Evolutionary conservation across 1,140 invertebrate species (phyloP), one percentile per base, ranked within the genome.

Genomic region (Drosophila ficusphila): DNA sequence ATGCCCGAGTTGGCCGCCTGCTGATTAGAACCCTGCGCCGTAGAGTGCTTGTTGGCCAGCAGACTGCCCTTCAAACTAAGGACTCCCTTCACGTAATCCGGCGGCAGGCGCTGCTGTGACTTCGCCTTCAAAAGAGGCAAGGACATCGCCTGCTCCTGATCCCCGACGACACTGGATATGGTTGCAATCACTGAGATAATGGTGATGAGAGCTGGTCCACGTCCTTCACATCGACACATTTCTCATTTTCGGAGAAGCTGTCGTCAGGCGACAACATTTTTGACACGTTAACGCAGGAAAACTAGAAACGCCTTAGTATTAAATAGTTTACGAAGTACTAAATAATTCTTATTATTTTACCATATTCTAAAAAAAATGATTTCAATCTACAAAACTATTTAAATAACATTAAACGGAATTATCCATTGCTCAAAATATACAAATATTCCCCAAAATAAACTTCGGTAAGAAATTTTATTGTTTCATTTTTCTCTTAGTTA

Each of bases 51-150:
- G 34, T 52, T 81, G 39, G 52, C 4, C 25, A 78, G 33, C 21
- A 86, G 27, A 1, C 74, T 77, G 16, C 68, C 27, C 61, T 88
- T 88, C 2, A 88, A 46, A 4, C 44, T 79, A 7, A 89, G 71
- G 14, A 89, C 0, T n/a, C 83, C 83, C 42, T 82, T 89, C 1
- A 89, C 31, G 33, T 89, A 89, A 7, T 31, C 56, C 0, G 56
- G 12, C 11, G 53, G 16, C 29, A 79, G 12, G 2, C 23, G 19
- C 27, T 46, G 41, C 9, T 19, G 41, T 3, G 33, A 0, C 9
- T 53, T 9, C 6, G 6, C 21, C 33, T n/a, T n/a, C n/a, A n/a
- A n/a, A n/a, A 21, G 18, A 8, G 31, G 29, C 19, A 14, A 5
- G n/a, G 19, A 36, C 48, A 51, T 51, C n/a, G 11, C 21, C n/a